Evolutionary conservation across 2,797 vertebrate genomes (phyloP).

Genomic region (Bovichtus variegatus): DNA sequence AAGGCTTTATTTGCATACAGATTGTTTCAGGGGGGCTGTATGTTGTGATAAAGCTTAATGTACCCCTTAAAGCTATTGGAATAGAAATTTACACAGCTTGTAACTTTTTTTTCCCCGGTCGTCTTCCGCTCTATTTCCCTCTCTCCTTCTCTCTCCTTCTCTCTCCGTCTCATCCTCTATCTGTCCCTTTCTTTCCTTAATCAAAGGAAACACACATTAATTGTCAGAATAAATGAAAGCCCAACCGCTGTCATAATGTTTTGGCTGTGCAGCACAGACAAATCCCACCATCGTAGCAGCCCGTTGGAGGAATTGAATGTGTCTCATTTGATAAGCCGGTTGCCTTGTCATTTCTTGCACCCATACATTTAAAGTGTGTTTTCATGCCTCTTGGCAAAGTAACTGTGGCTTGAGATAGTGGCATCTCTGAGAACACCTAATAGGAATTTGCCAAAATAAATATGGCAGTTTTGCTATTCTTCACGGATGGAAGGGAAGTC

Average conservation of each 20-base stretch:
- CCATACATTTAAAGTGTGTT: conserved; percentile 64
- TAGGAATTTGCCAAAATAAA: conserved; percentile 81
- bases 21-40: conserved; percentile 81
- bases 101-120: conserved; percentile 60
- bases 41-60: conserved; percentile 83
- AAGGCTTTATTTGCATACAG: conserved; percentile 83
- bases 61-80: conserved; percentile 79
- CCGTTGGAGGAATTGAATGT: conserved; percentile 56
- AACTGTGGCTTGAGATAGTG: conserved; percentile 77
- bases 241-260: conserved; percentile 60
- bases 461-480: conserved; percentile 75
- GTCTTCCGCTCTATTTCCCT: conserved; percentile 37
- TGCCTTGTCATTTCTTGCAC: conserved; percentile 59
- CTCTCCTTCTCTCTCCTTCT: conserved; percentile 20
- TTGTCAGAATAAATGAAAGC: conserved; percentile 72
- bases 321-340: conserved; percentile 71
- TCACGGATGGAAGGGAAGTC: conserved; percentile 45
- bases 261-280: conserved; percentile 48
- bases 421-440: conserved; percentile 74
- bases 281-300: conserved; percentile 51
- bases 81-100: conserved; percentile 76
- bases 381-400: conserved; percentile 77
- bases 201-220: conserved; percentile 77
- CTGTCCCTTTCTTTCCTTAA: conserved; percentile 66
- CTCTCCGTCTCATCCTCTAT: conserved; percentile 51